A percentile compares a stretch with the other conserved stretches of the same genome.
These are phyloP conservation scores for Ormyrus rosae DNA, from an alignment of 2,888 invertebrate genomes.

Conservation along the genomic window DNA sequence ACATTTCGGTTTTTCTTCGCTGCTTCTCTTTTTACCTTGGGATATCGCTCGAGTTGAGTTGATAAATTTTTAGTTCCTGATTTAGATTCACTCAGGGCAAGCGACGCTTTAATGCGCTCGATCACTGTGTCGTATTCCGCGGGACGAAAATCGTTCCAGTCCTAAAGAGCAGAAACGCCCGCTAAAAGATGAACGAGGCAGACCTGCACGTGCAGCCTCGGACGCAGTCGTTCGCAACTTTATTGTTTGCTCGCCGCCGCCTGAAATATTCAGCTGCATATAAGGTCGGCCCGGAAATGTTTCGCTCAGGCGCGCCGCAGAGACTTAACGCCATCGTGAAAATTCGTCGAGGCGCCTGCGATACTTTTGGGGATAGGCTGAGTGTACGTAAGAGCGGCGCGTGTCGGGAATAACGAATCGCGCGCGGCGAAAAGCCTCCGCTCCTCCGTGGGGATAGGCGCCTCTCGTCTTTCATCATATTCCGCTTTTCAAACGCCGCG, in stretches of 20 bases:
- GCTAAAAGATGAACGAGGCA: not conserved
- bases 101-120: no score
- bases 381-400: slow-evolving; percentile 1
- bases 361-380: slow-evolving; percentile 8
- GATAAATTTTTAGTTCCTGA: no score
- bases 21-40: no score
- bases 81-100: no score
- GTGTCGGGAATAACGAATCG: slow-evolving; percentile 32
- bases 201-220: not conserved
- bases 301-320: not conserved
- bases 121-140: no score
- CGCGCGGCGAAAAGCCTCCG: not conserved
- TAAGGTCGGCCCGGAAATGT: not conserved
- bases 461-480: not conserved
- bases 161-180: not conserved
- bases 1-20: no score
- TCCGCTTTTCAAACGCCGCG: slow-evolving; percentile 18
- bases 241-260: not conserved
- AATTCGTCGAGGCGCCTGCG: slow-evolving; percentile 3
- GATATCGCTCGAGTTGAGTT: no score
- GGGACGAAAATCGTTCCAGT: no score
- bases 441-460: not conserved
- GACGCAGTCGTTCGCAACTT: not conserved
- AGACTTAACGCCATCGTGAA: not conserved
- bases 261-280: slow-evolving; percentile 29